Conservation (phyloP, 1,140 invertebrate genomes). For the Drosophila baimaii region DNA sequence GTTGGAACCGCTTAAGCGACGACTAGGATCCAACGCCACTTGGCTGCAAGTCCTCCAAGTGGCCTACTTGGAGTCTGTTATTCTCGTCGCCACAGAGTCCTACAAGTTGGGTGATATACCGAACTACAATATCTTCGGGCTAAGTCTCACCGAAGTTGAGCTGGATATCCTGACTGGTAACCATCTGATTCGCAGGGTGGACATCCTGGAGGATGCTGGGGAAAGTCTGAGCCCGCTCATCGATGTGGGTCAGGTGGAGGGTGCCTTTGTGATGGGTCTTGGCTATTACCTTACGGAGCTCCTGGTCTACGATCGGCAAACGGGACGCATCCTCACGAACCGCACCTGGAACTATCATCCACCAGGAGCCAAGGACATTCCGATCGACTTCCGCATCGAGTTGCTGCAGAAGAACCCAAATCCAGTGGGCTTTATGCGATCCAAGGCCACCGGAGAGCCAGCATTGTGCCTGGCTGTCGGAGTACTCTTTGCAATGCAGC, state of each 20-base stretch:
- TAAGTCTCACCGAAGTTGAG: constrained; percentile 88
- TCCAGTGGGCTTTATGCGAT: constrained; percentile 88
- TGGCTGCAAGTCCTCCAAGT: constrained; percentile 88
- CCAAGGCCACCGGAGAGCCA: constrained; percentile 93
- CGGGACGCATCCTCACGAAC: constrained; percentile 89
- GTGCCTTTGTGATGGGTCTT: constrained; percentile 92
- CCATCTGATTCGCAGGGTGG: constrained; percentile 86
- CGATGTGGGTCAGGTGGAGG: constrained; percentile 92
- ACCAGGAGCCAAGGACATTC: constrained; percentile 92
- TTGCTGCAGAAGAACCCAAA: constrained; percentile 90
- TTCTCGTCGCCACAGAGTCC: constrained; percentile 87
- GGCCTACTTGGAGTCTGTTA: constrained; percentile 86
- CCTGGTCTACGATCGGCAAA: constrained; percentile 87
- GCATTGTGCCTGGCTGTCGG: constrained; percentile 88
- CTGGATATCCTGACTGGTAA: constrained; percentile 90
- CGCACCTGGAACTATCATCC: constrained; percentile 93
- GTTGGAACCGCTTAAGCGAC: constrained; percentile 87
- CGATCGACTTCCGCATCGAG: constrained; percentile 91
- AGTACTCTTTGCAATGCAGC: constrained; percentile 89
- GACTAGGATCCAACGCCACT: constrained; percentile 85
- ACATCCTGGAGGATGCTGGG: constrained; percentile 90
- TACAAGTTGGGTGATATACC: constrained; percentile 78
- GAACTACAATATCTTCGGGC: constrained; percentile 86
- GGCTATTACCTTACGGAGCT: constrained; percentile 91
- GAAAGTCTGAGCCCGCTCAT: constrained; percentile 88